Evolutionary conservation across 2,113 vertebrate species (phyloP).

Genomic region (Romanogobio albipinnatus): DNA sequence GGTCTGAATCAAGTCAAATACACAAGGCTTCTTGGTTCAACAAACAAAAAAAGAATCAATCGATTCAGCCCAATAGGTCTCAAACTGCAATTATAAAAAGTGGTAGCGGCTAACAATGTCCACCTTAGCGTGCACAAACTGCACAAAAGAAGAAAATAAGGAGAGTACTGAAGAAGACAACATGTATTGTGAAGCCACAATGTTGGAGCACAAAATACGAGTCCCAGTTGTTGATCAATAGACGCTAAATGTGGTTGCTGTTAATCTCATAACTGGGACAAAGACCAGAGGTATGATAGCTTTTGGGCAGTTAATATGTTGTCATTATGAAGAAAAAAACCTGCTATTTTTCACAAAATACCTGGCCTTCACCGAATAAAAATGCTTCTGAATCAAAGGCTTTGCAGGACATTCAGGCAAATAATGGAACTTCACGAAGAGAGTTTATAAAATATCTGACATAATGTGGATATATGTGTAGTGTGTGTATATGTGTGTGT

Average conservation of each 20-base stretch:
- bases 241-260: slow-evolving; percentile 30
- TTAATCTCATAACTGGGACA: slow-evolving; percentile 39
- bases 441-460: slow-evolving; percentile 27
- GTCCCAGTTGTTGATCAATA: slow-evolving; percentile 36
- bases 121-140: slow-evolving; percentile 40
- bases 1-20: slow-evolving; percentile 66
- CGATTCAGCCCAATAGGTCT: slow-evolving; percentile 67
- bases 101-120: slow-evolving; percentile 61
- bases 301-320: slow-evolving; percentile 1
- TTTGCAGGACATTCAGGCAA: neutral
- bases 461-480: neutral
- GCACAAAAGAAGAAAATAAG: slow-evolving; percentile 34
- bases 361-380: neutral
- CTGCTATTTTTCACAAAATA: slow-evolving; percentile 2
- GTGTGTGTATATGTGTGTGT: neutral
- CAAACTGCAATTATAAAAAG: slow-evolving; percentile 68
- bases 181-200: slow-evolving; percentile 30
- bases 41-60: slow-evolving; percentile 65
- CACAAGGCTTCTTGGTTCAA: slow-evolving; percentile 45
- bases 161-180: slow-evolving; percentile 28
- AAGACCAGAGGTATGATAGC: neutral
- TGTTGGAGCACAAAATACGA: slow-evolving; percentile 16
- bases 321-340: slow-evolving; percentile 35
- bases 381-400: neutral
- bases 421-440: neutral